Base-by-base conservation (phyloP, 2,888 invertebrate genomes). In the Globia sparganii region DNA sequence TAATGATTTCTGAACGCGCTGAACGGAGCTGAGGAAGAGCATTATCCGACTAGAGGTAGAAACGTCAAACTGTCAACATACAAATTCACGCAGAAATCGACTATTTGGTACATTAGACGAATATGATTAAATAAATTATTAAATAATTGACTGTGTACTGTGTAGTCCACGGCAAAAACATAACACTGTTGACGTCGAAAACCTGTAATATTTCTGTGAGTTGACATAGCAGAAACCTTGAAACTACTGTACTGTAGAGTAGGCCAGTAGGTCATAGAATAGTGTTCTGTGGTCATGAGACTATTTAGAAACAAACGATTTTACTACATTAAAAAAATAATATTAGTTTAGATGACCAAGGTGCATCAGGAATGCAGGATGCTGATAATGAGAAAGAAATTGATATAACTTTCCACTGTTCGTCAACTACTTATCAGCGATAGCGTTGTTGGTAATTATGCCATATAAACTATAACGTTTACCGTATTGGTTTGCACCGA, bases 1-100 rank as follows among this genome's bases (percentile, higher is more conserved):
- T 43, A 2, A 34, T 31, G 21, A 78, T 77, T 77, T 77, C 76
- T 67, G 58, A 67, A 78, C 76, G 76, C 21, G 5, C 3, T 0
- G 49, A 49, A 43, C 4, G 21, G n/a, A 75, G 49, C 49, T 75
- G n/a, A n/a, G n/a, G n/a, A n/a, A n/a, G n/a, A n/a, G n/a, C 75
- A 75, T 25, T 25, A 11, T 1, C 21, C 1, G 18, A 13, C 9
- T 40, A 40, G 28, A 75, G 34, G 37, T 25, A 4, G 18, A 40
- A 11, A 31, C 25, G 8, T 40, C 43, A 40, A 40, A 40, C 11
- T 9, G 37, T 40, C 40, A 11, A 40, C 56, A 34, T 13, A 59
- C 68, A 34, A 69, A n/a, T 61, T 25, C 0, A 1, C 0, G 3
- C 0, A 6, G 11, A 4, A 62, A 61, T 61, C 18, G 43, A 68